Percentiles rank a stretch among this genome's conserved stretches.
Conservation (phyloP, 2,797 vertebrate genomes). For the Hipposideros larvatus region DNA sequence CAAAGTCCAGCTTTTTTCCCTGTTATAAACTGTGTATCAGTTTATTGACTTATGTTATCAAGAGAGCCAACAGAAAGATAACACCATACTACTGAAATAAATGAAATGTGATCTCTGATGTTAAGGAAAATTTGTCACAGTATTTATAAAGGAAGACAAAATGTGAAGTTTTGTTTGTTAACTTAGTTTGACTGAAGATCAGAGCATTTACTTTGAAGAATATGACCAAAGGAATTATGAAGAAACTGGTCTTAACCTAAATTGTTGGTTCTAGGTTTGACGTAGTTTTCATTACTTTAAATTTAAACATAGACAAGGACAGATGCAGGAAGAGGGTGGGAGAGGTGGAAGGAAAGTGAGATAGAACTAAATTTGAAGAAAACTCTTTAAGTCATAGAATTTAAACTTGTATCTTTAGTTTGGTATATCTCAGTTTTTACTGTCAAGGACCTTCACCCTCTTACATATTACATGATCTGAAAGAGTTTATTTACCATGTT, state of each 20-base stretch:
- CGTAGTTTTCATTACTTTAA: neutral
- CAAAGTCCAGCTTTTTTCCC: neutral
- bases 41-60: neutral
- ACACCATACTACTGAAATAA: neutral
- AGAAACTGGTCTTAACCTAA: neutral
- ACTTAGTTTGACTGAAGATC: neutral
- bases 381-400: neutral
- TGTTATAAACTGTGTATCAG: neutral
- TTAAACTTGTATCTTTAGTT: neutral
- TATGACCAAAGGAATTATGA: slow-evolving; percentile 1
- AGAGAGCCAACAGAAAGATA: neutral
- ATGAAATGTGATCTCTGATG: neutral
- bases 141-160: neutral
- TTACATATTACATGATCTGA: neutral
- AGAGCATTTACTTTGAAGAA: neutral
- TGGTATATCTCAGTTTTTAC: neutral
- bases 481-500: slow-evolving; percentile 4
- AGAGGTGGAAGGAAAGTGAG: neutral
- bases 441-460: neutral
- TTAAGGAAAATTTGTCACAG: neutral
- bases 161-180: slow-evolving; percentile 7
- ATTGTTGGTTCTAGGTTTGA: slow-evolving; percentile 31
- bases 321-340: neutral
- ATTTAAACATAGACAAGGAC: neutral
- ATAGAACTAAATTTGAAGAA: slow-evolving; percentile 24